These are phyloP conservation scores for Sander lucioperca DNA, from an alignment of 2,113 vertebrate genomes.

Conservation along the genomic window DNA sequence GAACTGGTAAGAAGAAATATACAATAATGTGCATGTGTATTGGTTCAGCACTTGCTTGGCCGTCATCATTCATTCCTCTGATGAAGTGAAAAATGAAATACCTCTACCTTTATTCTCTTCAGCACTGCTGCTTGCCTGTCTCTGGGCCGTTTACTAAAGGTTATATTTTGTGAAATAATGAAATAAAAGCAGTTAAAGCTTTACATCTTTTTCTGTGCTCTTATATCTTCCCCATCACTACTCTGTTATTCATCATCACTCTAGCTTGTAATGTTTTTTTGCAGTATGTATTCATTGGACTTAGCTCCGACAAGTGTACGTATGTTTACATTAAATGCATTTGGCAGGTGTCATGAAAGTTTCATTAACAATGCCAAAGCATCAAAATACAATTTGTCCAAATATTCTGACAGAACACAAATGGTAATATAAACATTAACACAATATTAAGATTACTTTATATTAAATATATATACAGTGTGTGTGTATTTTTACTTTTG, in stretches of 20 bases:
- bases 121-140: background rate
- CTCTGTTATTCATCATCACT: background rate
- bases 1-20: slow-evolving; percentile 82
- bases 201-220: background rate
- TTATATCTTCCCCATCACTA: background rate
- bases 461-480: too few species aligned
- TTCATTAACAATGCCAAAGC: too few species aligned
- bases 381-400: too few species aligned
- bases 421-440: too few species aligned
- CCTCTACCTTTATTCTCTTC: background rate
- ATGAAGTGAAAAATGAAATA: slow-evolving; percentile 11
- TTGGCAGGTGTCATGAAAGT: too few species aligned
- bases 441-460: too few species aligned
- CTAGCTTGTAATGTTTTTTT: background rate
- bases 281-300: background rate
- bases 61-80: background rate
- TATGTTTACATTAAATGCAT: too few species aligned
- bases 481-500: too few species aligned
- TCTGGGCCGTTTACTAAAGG: background rate
- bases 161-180: background rate
- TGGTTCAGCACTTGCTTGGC: slow-evolving; percentile 13
- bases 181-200: slow-evolving; percentile 2
- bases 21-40: background rate
- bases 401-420: too few species aligned
- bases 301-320: background rate